phyloP scores from a whole-genome alignment of 37 sponge, comb jelly and placozoan species.

The Eunapius fragilis region DNA sequence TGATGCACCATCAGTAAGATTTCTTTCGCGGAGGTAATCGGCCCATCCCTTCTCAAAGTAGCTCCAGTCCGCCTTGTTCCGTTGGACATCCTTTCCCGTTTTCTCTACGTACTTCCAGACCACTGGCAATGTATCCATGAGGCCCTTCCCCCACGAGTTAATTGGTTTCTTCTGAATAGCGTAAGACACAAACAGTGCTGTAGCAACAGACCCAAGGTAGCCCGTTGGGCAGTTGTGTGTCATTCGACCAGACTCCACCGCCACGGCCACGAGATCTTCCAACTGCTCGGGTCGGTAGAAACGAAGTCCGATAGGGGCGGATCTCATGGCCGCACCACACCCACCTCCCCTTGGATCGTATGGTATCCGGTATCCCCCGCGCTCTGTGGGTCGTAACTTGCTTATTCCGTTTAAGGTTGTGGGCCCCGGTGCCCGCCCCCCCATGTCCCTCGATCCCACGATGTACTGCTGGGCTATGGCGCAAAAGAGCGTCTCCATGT shows the following conservation, averaged over 20 bases:
- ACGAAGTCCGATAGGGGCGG: constrained; percentile 82
- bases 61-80: constrained; percentile 60
- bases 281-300: constrained; percentile 69
- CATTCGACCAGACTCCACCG: constrained; percentile 88
- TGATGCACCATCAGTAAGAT: constrained; percentile 58
- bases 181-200: constrained; percentile 84
- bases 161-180: constrained; percentile 68
- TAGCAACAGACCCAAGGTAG: constrained; percentile 75
- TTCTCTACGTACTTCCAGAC: constrained; percentile 71
- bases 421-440: constrained; percentile 75
- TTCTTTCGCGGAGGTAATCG: constrained; percentile 52
- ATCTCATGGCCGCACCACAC: constrained; percentile 90
- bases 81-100: constrained; percentile 50
- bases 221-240: constrained; percentile 93
- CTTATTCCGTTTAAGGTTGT: constrained; percentile 28
- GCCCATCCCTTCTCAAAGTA: constrained; percentile 80
- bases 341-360: constrained; percentile 83
- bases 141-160: constrained; percentile 75
- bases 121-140: constrained; percentile 52
- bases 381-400: constrained; percentile 35
- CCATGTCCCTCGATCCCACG: constrained; percentile 74
- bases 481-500: constrained; percentile 57
- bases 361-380: constrained; percentile 53
- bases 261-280: constrained; percentile 63
- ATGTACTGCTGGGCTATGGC: constrained; percentile 64